A percentile compares a stretch with the other conserved stretches of the same genome.
Conservation (phyloP, 2,888 invertebrate species). For the Metalampra italica region DNA sequence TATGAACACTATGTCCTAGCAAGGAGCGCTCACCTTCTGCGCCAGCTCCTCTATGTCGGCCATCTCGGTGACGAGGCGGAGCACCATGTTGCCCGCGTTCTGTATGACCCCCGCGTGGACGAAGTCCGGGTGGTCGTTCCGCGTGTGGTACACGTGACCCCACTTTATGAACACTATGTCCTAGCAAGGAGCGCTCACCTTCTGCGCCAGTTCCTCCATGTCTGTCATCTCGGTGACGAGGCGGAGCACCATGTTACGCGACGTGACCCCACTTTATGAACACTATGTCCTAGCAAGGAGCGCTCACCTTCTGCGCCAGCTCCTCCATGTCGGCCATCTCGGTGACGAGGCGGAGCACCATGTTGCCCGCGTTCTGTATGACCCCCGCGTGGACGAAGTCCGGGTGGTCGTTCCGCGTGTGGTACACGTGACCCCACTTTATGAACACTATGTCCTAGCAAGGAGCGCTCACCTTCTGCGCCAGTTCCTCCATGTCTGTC, state of each 20-base stretch:
- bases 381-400: conserved; percentile 81
- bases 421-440: conserved; percentile 87
- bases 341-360: conserved; percentile 78
- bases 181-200: no score
- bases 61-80: conserved; percentile 72
- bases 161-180: conserved; percentile 88
- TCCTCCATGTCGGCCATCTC: conserved; percentile 61
- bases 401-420: conserved; percentile 84
- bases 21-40: conserved; percentile 43
- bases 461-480: no score
- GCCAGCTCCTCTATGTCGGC: conserved; percentile 55
- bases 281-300: no score
- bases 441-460: conserved; percentile 88
- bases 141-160: conserved; percentile 88
- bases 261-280: no score
- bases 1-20: no score
- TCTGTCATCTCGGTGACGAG: no score
- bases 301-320: conserved; percentile 40
- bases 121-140: conserved; percentile 80
- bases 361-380: conserved; percentile 86
- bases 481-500: no score
- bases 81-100: conserved; percentile 84
- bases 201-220: no score
- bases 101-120: conserved; percentile 85
- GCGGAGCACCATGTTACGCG: no score